Base-by-base conservation (phyloP, 2,113 vertebrate species). In the Beaufortia kweichowensis region DNA sequence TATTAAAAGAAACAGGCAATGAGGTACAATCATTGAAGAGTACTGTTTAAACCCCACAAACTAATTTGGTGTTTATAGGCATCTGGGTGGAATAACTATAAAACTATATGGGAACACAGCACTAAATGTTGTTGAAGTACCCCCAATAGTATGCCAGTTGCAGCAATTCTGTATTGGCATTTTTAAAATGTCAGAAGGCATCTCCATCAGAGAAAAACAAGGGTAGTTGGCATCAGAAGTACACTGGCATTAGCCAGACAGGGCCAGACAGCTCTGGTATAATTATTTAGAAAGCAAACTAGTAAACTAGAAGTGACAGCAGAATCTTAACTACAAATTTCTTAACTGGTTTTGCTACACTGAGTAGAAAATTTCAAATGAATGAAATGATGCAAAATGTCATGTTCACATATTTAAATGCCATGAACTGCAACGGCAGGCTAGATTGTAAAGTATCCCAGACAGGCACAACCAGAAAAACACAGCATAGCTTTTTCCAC, bases 1-100 rank as follows among this genome's bases (percentile, higher is more conserved):
- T 23, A 50, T 68, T 68, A 29, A 68, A 26, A 68, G 10, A 68
- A 68, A 68, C 28, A 68, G 26, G 10, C 26, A 68, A 33, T 26
- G 19, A 53, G 66, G 31, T 53, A 10, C 12, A 14, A 39, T 21
- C 31, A 23, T 3, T 63, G 48, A 66, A 46, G 15, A 48, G 41
- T 28, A 39, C 35, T 39, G 9, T 39, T 7, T 39, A 15, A 48
- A 66, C 3, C 64, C 10, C 28, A 2, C 8, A 19, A 53, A 21
- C 11, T 33, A 33, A 68, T 53, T 68, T 6, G 31, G 46, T 23
- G 66, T 43, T 68, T 68, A 26, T 31, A 68, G 50, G 50, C 28
- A 68, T 53, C 46, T 68, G 26, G 26, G 28, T 31, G 26, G 17
- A 68, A 68, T 21, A 6, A 53, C 6, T 31, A 3, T 7, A 50